phyloP scores from a whole-genome alignment of 2,888 invertebrate species.

The Perizoma flavofasciatum region DNA sequence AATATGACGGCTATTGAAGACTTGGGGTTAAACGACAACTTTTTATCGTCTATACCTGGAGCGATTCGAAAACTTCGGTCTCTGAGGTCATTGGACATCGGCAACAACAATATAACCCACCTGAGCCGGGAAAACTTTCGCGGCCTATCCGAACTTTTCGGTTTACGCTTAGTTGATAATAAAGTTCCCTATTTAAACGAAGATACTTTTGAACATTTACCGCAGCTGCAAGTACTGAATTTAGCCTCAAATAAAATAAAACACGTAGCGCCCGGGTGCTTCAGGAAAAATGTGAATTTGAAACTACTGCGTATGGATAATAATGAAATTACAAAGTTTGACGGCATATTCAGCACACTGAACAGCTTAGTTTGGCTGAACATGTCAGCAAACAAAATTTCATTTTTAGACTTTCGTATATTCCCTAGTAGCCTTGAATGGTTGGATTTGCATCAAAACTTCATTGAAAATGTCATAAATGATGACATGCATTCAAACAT shows the following conservation, averaged over 20 bases:
- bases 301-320: conserved; percentile 90
- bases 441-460: conserved; percentile 91
- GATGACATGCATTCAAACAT: conserved; percentile 81
- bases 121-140: conserved; percentile 89
- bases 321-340: conserved; percentile 89
- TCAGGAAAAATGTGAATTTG: conserved; percentile 88
- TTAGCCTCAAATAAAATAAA: conserved; percentile 91
- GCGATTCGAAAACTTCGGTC: conserved; percentile 87
- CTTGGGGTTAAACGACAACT: conserved; percentile 88
- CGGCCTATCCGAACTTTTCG: conserved; percentile 89
- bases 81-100: conserved; percentile 90
- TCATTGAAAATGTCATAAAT: conserved; percentile 85
- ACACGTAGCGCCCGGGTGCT: conserved; percentile 88
- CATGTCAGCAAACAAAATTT: conserved; percentile 90
- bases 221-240: conserved; percentile 90
- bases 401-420: conserved; percentile 90
- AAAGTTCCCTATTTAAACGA: conserved; percentile 89
- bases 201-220: conserved; percentile 89
- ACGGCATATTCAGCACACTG: conserved; percentile 88
- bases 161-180: conserved; percentile 92
- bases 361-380: conserved; percentile 90
- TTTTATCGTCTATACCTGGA: conserved; percentile 86
- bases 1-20: conserved; percentile 91
- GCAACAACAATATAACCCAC: conserved; percentile 90
- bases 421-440: conserved; percentile 89